phyloP scores from a whole-genome alignment of 1,140 invertebrate species.

The Bombus balteatus region DNA sequence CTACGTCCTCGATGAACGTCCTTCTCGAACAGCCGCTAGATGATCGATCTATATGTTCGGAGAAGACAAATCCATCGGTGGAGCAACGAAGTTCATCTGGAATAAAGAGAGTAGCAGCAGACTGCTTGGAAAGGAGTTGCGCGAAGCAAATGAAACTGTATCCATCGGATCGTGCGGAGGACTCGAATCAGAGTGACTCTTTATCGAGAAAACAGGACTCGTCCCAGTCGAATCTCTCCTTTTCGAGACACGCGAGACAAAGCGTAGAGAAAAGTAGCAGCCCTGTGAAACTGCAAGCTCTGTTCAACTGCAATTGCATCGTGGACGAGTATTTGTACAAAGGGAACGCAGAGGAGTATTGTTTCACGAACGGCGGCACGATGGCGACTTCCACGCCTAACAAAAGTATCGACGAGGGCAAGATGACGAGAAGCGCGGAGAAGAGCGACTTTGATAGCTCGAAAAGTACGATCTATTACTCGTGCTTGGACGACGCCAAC shows the following conservation, averaged over 20 bases:
- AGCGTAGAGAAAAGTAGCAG: not conserved
- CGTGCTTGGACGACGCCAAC: not conserved
- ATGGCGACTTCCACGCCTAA: conserved; percentile 12
- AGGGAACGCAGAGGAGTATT: not conserved
- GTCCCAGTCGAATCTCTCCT: no score
- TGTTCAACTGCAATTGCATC: conserved; percentile 14
- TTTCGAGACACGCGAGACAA: no score
- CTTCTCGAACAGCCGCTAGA: no score
- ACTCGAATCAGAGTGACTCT: not conserved
- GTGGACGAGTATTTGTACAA: not conserved
- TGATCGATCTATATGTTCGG: not conserved
- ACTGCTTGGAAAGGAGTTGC: not conserved
- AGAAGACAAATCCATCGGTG: not conserved
- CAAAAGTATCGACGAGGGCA: not conserved
- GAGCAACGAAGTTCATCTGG: not conserved
- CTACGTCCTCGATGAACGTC: not conserved
- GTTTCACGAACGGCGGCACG: not conserved
- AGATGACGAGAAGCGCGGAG: not conserved
- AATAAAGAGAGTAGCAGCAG: not conserved
- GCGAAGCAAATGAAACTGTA: not conserved
- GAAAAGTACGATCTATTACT: not conserved
- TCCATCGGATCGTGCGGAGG: not conserved
- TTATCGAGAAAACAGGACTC: not conserved
- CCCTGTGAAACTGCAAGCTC: not conserved
- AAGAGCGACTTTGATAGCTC: no score